Percentiles rank a stretch among this genome's conserved stretches.
Conservation (phyloP, 2,797 vertebrate species). For the Brachyalestes nurse region DNA sequence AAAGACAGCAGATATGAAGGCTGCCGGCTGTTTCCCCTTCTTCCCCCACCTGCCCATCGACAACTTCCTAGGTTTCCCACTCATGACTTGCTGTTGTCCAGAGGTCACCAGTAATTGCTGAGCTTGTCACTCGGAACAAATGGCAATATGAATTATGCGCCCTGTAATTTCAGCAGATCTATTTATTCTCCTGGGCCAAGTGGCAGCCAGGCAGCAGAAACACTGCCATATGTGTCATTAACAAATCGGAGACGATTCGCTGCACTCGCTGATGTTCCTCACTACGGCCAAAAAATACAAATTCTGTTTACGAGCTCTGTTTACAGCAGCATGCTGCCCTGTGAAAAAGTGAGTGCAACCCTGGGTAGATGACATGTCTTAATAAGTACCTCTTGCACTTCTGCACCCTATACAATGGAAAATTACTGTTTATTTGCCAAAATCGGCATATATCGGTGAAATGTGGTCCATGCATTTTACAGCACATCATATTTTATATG, state of each 20-base stretch:
- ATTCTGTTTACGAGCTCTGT: too few relatives aligned
- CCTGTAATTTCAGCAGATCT: conserved; percentile 43
- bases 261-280: not conserved
- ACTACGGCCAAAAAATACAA: not conserved
- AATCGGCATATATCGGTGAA: too few relatives aligned
- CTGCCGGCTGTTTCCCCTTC: not conserved
- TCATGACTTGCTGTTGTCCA: conserved; percentile 50
- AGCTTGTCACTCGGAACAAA: conserved; percentile 47
- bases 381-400: too few relatives aligned
- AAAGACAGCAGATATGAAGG: conserved; percentile 5
- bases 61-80: not conserved
- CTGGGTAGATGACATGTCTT: too few relatives aligned
- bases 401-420: too few relatives aligned
- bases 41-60: conserved; percentile 8
- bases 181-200: not conserved
- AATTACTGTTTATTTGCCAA: too few relatives aligned
- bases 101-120: conserved; percentile 61
- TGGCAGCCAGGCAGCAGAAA: conserved; percentile 16
- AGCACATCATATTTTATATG: too few relatives aligned
- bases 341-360: too few relatives aligned
- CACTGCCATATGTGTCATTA: conserved; percentile 14
- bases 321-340: too few relatives aligned
- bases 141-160: conserved; percentile 61
- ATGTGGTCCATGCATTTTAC: too few relatives aligned
- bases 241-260: conserved; percentile 17